Conservation (phyloP, 2,797 vertebrate species). For the Pyrocephalus nanus region DNA sequence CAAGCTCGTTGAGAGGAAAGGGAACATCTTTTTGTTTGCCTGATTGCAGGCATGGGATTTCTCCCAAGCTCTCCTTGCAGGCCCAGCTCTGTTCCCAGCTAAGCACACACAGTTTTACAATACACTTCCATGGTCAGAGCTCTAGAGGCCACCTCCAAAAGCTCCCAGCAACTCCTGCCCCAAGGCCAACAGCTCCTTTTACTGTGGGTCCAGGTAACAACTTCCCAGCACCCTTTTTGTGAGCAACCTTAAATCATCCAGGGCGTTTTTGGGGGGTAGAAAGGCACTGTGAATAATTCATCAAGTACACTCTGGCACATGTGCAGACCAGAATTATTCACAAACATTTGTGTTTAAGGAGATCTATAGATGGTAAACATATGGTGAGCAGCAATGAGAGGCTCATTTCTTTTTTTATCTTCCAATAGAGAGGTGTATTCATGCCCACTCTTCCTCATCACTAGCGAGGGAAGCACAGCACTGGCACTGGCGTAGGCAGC, state of each 20-base stretch:
- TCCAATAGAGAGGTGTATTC: not conserved
- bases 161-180: not conserved
- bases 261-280: not conserved
- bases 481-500: not conserved
- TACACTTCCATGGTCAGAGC: not conserved
- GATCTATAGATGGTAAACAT: constrained; percentile 5
- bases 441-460: not conserved
- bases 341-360: constrained; percentile 1
- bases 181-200: not conserved
- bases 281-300: not conserved
- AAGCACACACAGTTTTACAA: not conserved
- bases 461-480: not conserved
- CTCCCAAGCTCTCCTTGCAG: not conserved
- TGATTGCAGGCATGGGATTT: not conserved
- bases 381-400: not conserved
- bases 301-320: not conserved
- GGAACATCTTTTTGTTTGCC: not conserved
- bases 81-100: not conserved
- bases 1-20: not conserved
- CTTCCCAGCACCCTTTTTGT: not conserved
- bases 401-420: not conserved
- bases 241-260: not conserved
- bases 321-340: not conserved
- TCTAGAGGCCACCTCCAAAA: not conserved
- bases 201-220: not conserved